A percentile compares a stretch with the other conserved stretches of the same genome.
phyloP scores from a whole-genome alignment of 2,888 invertebrate species.

The Apamea monoglypha region DNA sequence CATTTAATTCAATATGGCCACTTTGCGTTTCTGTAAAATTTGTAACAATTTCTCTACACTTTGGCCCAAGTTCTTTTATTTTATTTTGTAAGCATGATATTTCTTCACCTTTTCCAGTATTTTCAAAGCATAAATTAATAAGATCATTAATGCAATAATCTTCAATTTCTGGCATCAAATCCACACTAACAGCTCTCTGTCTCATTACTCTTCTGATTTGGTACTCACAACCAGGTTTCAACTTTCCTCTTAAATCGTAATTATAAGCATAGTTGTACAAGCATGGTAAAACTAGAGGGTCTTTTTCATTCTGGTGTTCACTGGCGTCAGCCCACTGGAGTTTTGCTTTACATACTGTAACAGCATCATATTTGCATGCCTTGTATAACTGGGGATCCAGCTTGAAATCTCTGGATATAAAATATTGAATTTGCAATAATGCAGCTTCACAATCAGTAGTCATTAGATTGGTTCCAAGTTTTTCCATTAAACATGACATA shows the following conservation, averaged over 20 bases:
- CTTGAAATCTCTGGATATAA: conserved; percentile 98
- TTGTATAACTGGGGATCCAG: conserved; percentile 97
- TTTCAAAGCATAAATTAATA: conserved; percentile 95
- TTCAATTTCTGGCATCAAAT: conserved; percentile 98
- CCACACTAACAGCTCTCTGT: conserved; percentile 97
- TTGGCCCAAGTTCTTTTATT: conserved; percentile 92
- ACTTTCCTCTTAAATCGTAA: conserved; percentile 85
- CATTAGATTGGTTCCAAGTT: conserved; percentile 96
- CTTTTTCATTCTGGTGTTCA: conserved; percentile 93
- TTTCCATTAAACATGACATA: conserved; percentile 98
- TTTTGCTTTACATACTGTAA: conserved; percentile 94
- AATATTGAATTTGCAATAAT: conserved; percentile 98
- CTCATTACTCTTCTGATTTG: conserved; percentile 98
- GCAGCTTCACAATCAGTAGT: conserved; percentile 97
- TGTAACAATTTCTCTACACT: conserved; percentile 94
- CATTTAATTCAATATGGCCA: conserved; percentile 97
- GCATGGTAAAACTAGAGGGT: conserved; percentile 97
- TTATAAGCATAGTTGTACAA: conserved; percentile 94
- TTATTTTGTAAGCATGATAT: conserved; percentile 97
- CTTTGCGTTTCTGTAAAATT: conserved; percentile 97
- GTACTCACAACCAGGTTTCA: conserved; percentile 91
- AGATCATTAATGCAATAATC: conserved; percentile 96
- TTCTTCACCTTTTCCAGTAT: conserved; percentile 97
- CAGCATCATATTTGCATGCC: conserved; percentile 97
- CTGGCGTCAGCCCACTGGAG: conserved; percentile 93